phyloP scores from a whole-genome alignment of 2,888 invertebrate genomes.

The Diogma glabrata region DNA sequence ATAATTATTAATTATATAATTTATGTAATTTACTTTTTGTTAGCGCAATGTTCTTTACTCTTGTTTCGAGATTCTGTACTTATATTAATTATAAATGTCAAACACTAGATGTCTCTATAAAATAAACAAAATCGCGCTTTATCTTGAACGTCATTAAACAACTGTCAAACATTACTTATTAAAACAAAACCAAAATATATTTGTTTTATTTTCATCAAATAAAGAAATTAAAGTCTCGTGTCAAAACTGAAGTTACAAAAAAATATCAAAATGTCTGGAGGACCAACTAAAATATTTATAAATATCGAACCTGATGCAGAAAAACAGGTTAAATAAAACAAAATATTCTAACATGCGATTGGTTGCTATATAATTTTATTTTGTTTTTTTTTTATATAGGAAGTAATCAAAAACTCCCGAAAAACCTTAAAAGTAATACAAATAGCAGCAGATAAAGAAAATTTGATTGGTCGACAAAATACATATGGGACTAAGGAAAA shows the following conservation, averaged over 20 bases:
- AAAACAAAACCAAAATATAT: too few relatives aligned
- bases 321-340: slow-evolving; percentile 26
- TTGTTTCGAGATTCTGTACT: too few relatives aligned
- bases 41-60: too few relatives aligned
- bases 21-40: too few relatives aligned
- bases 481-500: slow-evolving; percentile 40
- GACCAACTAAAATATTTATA: slow-evolving; percentile 32
- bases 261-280: slow-evolving; percentile 34
- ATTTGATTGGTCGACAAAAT: slow-evolving; percentile 54
- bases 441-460: slow-evolving; percentile 59
- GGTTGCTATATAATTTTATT: background rate
- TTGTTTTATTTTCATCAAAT: too few relatives aligned
- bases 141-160: too few relatives aligned
- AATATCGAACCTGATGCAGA: slow-evolving; percentile 35
- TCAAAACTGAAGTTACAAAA: slow-evolving; percentile 8
- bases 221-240: background rate
- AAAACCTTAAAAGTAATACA: slow-evolving; percentile 66
- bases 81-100: too few relatives aligned
- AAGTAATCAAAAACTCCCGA: slow-evolving; percentile 47
- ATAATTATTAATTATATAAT: too few relatives aligned
- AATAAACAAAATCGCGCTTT: too few relatives aligned
- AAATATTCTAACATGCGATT: background rate
- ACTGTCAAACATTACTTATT: too few relatives aligned
- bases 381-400: slow-evolving; percentile 28
- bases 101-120: too few relatives aligned